Evolutionary conservation across 92 coral and sea anemone genomes (phyloP), one percentile per base, ranked within the genome.

Genomic region (Meandrina meandrites): DNA sequence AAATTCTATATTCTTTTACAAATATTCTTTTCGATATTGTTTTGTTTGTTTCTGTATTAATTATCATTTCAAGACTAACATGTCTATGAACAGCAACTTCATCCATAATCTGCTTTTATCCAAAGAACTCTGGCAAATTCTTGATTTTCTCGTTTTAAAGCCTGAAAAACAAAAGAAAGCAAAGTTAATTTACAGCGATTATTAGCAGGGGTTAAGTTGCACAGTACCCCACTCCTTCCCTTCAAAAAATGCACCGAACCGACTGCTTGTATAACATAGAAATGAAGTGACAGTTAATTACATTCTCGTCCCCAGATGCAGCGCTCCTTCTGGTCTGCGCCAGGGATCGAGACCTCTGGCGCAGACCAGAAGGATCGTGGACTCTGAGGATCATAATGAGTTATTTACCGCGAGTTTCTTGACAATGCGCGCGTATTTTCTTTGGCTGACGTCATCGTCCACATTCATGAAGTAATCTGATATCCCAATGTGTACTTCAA

Each of bases 31-130:
- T 13, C 48, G 19, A 40, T 40, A 14, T 81, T 32, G 21, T 18
- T 30, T 47, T 24, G 22, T 48, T 48, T 18, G 22, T 32, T 71
- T 71, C 45, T 35, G 76, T 15, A 71, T 31, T 37, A 34, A 34
- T 37, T 4, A 15, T 35, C 51, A 36, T 34, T 17, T 73, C 15
- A 36, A 73, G 16, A 37, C 45, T n/a, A 4, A 11, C 12, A 72
- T 48, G 50, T 1, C 45, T 17, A 21, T 8, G 9, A 19, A 48
- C 51, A 22, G 35, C 54, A 57, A 64, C 8, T 15, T 82, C 42
- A 94, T 54, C 95, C 98, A 70, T 94, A 94, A 48, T 94, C 95
- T 69, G 98, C 91, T 75, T 94, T 94, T 92, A 94, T 91, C 81
- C 93, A 91, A 73, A 94, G 95, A 58, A 94, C 89, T 85, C 94